Evolutionary conservation across 2,797 vertebrate genomes (phyloP), one percentile per base, ranked within the genome.

Genomic region (Peromyscus attwateri): DNA sequence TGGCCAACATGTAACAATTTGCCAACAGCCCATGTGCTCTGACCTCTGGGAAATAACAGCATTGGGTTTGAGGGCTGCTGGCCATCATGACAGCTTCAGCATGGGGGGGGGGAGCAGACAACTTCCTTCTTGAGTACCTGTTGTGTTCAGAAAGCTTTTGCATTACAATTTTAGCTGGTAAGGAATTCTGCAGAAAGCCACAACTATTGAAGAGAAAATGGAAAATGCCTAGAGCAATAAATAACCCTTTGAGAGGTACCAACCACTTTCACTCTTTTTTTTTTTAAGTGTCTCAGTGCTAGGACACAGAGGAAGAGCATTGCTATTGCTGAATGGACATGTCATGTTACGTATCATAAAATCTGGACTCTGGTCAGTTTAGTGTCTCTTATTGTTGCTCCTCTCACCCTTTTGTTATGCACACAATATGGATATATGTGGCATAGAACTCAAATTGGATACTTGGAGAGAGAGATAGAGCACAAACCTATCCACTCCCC

Each of bases 141-240:
- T 40, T 79, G 66, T 68, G 82, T 80, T 80, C 91, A 10, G 60
- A 77, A 73, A 81, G 68, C 7, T 83, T 82, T 89, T 49, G 73
- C 43, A 43, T 31, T 31, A 75, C 37, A 57, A 43, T 82, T 89
- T 85, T 10, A 88, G 77, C 77, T 75, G 62, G 77, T 62, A 43
- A 68, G 75, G 52, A 95, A 92, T 92, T 92, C 82, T 91, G 29
- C 37, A 66, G 87, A 84, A 46, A 43, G 3, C 8, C 34, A 84
- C 49, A 68, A 62, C 75, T 85, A 90, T 73, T 87, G 85, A 79
- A 75, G 11, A 75, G 49, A 87, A 94, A 89, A 85, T 79, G 68
- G 79, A 92, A 97, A 93, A 55, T 10, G 31, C 87, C 70, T 19
- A 75, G 23, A 94, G 75, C 31, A 83, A 60, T 91, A 92, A 70